These are phyloP conservation scores for Malurus leucopterus DNA, from an alignment of 2,797 vertebrate species.

Conservation along the genomic window DNA sequence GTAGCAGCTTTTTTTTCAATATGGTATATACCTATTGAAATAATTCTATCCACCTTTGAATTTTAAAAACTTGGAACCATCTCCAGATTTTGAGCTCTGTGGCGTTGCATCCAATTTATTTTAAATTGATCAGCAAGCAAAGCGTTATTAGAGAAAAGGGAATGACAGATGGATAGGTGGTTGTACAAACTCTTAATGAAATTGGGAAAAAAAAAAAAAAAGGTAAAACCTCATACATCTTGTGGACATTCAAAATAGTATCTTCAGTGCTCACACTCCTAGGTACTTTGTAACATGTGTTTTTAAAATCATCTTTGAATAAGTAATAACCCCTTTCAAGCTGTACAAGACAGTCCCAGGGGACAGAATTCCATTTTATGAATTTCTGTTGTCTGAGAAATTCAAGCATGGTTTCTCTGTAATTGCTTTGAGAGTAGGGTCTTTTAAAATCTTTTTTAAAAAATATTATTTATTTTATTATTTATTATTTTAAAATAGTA, in stretches of 20 bases:
- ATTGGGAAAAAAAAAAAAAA: not conserved
- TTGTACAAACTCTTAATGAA: not conserved
- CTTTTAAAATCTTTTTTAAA: not conserved
- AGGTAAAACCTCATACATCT: rapidly evolving
- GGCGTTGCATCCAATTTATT: not conserved
- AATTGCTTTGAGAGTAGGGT: not conserved
- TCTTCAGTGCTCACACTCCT: not conserved
- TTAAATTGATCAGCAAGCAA: not conserved
- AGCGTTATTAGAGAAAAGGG: not conserved
- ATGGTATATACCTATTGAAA: no score
- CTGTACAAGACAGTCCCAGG: not conserved
- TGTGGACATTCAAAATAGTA: not conserved
- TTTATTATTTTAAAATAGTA: no score
- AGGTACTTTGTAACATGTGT: not conserved
- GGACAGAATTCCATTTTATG: not conserved
- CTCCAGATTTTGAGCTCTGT: not conserved
- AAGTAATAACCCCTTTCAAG: not conserved
- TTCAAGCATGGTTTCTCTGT: not conserved
- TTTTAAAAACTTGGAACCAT: not conserved
- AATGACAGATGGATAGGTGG: not conserved
- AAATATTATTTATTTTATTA: no score
- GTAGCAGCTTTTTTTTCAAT: not conserved
- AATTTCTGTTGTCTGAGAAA: not conserved
- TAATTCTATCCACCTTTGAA: not conserved
- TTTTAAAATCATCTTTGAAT: not conserved